A percentile compares a stretch with the other conserved stretches of the same genome.
These are phyloP conservation scores for Trachymyrmex septentrionalis DNA, from an alignment of 1,140 invertebrate genomes.

Conservation along the genomic window DNA sequence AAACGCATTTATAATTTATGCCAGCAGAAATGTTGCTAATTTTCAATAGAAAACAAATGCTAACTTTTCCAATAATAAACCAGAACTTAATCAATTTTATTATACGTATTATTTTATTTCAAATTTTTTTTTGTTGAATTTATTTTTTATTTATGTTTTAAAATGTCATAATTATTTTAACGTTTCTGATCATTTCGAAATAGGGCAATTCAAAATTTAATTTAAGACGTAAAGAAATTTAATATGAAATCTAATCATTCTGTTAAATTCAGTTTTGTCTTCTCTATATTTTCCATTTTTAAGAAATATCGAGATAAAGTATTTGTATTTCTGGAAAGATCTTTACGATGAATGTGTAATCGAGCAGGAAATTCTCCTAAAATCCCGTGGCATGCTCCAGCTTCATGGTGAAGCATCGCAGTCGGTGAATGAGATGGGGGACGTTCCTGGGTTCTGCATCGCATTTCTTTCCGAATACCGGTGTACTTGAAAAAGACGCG, in stretches of 20 bases:
- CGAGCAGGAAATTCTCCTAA: constrained; percentile 16
- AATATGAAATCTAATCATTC: neutral
- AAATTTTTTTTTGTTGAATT: neutral
- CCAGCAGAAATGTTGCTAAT: neutral
- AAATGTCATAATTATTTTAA: neutral
- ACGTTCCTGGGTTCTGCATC: constrained; percentile 37
- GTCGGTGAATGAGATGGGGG: constrained; percentile 1
- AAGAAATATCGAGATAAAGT: neutral
- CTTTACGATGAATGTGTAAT: constrained; percentile 13
- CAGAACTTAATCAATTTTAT: neutral
- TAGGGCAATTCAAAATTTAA: neutral
- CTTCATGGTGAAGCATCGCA: constrained; percentile 21
- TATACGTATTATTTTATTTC: neutral
- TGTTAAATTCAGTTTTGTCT: neutral
- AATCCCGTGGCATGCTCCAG: neutral
- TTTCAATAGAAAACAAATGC: neutral
- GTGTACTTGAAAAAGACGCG: constrained; percentile 36
- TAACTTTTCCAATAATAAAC: neutral
- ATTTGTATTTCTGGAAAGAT: neutral
- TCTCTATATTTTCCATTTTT: neutral
- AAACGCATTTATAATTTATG: neutral
- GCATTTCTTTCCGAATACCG: constrained; percentile 50
- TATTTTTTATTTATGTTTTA: neutral
- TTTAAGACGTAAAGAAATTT: neutral
- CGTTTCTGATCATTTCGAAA: neutral